Percentiles rank a stretch among this genome's conserved stretches.
These are phyloP conservation scores for Nilaparvata lugens DNA, from an alignment of 1,140 invertebrate genomes.

Conservation along the genomic window DNA sequence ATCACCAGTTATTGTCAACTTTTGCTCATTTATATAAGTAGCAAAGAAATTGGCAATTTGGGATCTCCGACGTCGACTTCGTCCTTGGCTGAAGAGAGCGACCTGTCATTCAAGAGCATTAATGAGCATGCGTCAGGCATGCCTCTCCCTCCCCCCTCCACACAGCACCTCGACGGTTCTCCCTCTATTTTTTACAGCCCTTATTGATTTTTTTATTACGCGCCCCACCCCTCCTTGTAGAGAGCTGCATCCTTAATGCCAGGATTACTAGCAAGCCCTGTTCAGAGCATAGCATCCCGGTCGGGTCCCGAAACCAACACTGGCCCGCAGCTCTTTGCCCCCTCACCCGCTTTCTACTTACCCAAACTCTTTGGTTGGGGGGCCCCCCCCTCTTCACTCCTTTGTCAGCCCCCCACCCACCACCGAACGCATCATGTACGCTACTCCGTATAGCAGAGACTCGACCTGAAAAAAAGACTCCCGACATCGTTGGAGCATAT, in stretches of 20 bases:
- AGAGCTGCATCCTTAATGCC: slow-evolving; percentile 27
- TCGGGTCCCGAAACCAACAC: not conserved
- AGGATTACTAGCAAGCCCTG: not conserved
- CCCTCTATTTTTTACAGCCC: slow-evolving; percentile 21
- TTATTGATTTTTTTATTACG: slow-evolving; percentile 28
- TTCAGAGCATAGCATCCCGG: not conserved
- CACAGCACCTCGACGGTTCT: slow-evolving; percentile 1
- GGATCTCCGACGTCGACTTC: not conserved
- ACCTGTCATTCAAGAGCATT: slow-evolving; percentile 5
- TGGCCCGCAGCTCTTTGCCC: not conserved
- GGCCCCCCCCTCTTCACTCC: too few species aligned
- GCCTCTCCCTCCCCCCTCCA: not conserved
- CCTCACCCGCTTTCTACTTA: too few species aligned
- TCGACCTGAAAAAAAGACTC: too few species aligned
- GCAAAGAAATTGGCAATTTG: not conserved
- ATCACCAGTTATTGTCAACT: too few species aligned
- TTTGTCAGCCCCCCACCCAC: too few species aligned
- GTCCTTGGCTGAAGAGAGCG: not conserved
- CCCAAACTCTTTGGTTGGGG: too few species aligned
- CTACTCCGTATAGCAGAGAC: too few species aligned
- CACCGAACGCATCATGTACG: too few species aligned
- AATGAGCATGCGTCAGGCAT: slow-evolving; percentile 21
- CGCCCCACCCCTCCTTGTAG: slow-evolving; percentile 12
- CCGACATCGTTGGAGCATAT: too few species aligned
- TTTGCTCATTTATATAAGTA: too few species aligned